Conservation (phyloP, 35 echinoderm and acorn worm genomes). For the Hemicentrotus pulcherrimus region DNA sequence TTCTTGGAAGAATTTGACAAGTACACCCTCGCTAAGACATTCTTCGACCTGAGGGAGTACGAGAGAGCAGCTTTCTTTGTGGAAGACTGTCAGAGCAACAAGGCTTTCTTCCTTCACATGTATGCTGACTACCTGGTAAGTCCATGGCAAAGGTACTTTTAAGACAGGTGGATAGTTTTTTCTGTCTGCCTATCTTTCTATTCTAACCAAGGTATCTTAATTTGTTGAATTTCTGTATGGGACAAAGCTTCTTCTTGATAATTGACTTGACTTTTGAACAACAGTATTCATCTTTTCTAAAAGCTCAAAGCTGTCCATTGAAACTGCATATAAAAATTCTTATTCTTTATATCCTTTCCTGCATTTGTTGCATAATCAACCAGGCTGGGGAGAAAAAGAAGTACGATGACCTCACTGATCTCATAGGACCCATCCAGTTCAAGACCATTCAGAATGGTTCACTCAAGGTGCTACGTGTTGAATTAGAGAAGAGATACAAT, state of each 20-base stretch:
- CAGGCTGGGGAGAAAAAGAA: slow-evolving; percentile 97
- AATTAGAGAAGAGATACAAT: slow-evolving; percentile 77
- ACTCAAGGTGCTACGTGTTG: slow-evolving; percentile 72
- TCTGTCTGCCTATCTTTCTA: no score
- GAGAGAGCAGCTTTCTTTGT: slow-evolving; percentile 95
- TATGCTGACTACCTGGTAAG: slow-evolving; percentile 98
- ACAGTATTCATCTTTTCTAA: not conserved
- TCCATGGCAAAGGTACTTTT: not conserved
- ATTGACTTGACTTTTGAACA: not conserved
- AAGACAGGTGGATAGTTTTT: not conserved
- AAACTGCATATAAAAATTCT: not conserved
- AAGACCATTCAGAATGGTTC: slow-evolving; percentile 88
- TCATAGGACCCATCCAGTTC: slow-evolving; percentile 91
- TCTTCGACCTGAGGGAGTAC: slow-evolving; percentile 96
- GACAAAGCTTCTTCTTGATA: not conserved
- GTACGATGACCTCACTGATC: slow-evolving; percentile 95
- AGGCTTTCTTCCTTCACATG: slow-evolving; percentile 85
- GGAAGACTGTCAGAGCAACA: slow-evolving; percentile 84
- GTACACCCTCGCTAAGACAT: slow-evolving; percentile 90
- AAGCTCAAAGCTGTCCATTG: not conserved
- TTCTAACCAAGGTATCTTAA: not conserved
- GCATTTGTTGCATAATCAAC: not conserved
- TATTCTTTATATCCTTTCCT: not conserved
- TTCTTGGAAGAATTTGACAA: slow-evolving; percentile 86
- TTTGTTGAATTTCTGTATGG: not conserved